Evolutionary conservation across 1,140 invertebrate species (phyloP), one percentile per base, ranked within the genome.

Genomic region (Zaprionus kolodkinae): DNA sequence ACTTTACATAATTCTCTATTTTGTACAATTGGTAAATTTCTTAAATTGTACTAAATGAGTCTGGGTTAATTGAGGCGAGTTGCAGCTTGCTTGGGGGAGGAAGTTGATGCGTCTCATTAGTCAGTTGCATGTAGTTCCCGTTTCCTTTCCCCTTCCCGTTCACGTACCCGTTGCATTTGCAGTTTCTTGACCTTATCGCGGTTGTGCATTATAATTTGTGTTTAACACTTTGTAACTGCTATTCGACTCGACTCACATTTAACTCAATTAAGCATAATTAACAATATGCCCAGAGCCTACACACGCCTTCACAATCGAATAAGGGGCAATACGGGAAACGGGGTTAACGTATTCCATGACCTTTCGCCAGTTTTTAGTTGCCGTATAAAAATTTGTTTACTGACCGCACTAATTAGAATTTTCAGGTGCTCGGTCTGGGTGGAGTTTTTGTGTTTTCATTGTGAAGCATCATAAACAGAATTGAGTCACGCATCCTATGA

Each of bases 11-110:
- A 84, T 78, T 88, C 80, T 70, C 71, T 75, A 73, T 70, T 72
- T 67, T 75, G 54, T 67, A 81, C 85, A 88, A 88, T 88, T 88
- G 82, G 79, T 72, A 89, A 88, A 88, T 88, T 81, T 80, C 13
- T 61, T 13, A 75, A 89, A 88, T 88, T 88, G 84, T 88, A 81
- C 71, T 64, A 78, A 88, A 84, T 84, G 85, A 78, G 85, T 84
- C 74, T 76, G 85, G 80, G 84, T 89, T 71, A 88, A 89, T 81
- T 88, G 78, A 71, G 50, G 45, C 45, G n/a, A 33, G 71, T 1
- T 12, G 71, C 52, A 38, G 59, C 64, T 15, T 38, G 71, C 52
- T 35, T 35, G 62, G 25, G 72, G 48, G 48, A 45, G 15, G 67
- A 83, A 65, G 48, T 40, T 54, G n/a, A 45, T 57, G 25, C 5